Evolutionary conservation across 2,888 invertebrate species (phyloP).

Genomic region (Bellardia pandia): DNA sequence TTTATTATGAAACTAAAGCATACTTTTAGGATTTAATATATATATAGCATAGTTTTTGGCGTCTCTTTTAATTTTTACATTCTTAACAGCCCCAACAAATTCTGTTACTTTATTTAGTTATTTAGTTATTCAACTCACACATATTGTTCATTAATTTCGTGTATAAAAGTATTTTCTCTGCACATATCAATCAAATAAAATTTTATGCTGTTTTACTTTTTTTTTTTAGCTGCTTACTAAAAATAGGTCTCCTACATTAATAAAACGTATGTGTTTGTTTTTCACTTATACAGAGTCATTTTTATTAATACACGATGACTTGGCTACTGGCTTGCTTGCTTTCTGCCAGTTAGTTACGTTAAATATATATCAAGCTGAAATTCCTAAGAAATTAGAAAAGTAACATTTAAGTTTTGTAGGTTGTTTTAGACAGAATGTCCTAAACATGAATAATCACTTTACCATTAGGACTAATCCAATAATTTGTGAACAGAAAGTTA

Average conservation of each 20-base stretch:
- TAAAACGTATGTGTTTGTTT: conserved; percentile 10
- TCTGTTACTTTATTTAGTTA: not conserved
- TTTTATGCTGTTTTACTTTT: not conserved
- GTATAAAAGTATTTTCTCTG: conserved; percentile 1
- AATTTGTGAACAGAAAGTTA: conserved; percentile 11
- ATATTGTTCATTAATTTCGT: conserved; percentile 43
- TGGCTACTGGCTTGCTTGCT: not conserved
- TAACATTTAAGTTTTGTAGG: conserved; percentile 3
- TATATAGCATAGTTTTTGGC: not conserved
- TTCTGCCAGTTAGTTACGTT: not conserved
- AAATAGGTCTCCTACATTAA: not conserved
- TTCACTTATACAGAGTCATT: conserved; percentile 32
- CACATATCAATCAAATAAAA: conserved; percentile 50
- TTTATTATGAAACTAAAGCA: not conserved
- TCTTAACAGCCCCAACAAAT: not conserved
- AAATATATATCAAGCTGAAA: not conserved
- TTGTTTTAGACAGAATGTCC: not conserved
- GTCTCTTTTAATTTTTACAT: not conserved
- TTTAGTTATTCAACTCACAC: conserved; percentile 47
- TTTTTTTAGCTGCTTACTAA: not conserved
- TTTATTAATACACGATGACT: conserved; percentile 3
- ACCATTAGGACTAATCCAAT: not conserved
- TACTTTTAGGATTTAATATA: not conserved
- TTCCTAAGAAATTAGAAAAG: not conserved
- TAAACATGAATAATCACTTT: conserved; percentile 34